Conservation (phyloP, 2,113 vertebrate species). For the Hylia prasina region DNA sequence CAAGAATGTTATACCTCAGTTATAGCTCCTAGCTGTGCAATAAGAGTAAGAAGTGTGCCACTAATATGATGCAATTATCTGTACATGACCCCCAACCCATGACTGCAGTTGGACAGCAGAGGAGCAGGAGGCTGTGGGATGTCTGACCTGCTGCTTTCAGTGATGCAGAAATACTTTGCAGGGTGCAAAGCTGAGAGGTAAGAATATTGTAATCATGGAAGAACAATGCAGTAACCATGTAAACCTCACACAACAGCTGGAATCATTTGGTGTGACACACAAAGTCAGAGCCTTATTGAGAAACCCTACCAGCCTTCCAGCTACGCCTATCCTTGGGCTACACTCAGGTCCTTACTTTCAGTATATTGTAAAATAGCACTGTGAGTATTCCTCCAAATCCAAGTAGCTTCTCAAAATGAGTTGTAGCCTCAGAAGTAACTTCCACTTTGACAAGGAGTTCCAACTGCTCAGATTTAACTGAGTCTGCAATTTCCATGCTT, state of each 20-base stretch:
- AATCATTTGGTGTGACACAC: neutral
- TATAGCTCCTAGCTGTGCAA: neutral
- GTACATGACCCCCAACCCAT: neutral
- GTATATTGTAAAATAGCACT: neutral
- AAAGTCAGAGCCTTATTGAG: neutral
- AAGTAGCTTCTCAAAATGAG: neutral
- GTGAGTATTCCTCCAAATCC: neutral
- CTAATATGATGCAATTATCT: neutral
- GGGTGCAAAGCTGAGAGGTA: neutral
- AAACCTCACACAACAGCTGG: neutral
- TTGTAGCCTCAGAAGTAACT: neutral
- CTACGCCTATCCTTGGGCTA: neutral
- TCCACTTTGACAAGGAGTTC: neutral
- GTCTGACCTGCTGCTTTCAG: neutral
- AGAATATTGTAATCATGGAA: neutral
- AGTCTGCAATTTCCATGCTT: neutral
- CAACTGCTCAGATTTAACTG: neutral
- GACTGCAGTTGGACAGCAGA: neutral
- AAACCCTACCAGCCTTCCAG: neutral
- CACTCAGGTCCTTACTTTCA: neutral
- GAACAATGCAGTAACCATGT: neutral
- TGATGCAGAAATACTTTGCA: neutral
- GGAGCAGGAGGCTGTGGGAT: neutral
- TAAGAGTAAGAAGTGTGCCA: fast-evolving
- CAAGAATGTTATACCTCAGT: neutral